Evolutionary conservation across 2,888 invertebrate species (phyloP), one percentile per base, ranked within the genome.

Genomic region (Melolontha melolontha): DNA sequence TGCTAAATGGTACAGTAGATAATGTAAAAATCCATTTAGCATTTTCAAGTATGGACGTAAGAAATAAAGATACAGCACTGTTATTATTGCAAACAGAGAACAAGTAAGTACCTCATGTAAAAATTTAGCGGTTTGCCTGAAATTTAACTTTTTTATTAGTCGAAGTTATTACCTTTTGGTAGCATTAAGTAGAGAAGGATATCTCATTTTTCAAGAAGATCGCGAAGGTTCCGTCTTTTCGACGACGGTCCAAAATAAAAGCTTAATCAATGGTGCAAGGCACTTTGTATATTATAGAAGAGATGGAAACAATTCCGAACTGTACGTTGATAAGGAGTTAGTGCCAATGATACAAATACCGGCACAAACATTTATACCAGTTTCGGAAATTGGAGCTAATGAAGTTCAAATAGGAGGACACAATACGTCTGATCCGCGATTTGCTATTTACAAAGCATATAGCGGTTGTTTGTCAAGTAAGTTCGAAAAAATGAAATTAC

Each of bases 391-490:
- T 51, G 90, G 92, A 7, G 89, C 91, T 12, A 93, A 93, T 79
- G 94, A 94, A 77, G 93, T 95, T 8, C 94, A 94, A 81, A 90
- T 96, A 63, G 95, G 95, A 10, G 95, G 95, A 22, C 88, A 95
- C 12, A 94, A 93, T 76, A 93, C 94, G 5, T 91, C 91, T 4
- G 94, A 95, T 80, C 91, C 92, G 2, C 87, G 94, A 72, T 90
- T 95, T 75, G 90, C 90, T 70, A 91, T 92, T 68, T 95, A 92
- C 79, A 94, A 92, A 79, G 92, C 93, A 74, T 96, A 95, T 82
- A 93, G 92, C 77, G 95, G 96, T 66, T 96, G 96, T 81, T 85
- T 96, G 71, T 95, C 95, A 71, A 96, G 95, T 95, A 84, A 89
- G 91, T 88, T 10, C 34, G 16, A 49, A 29, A 42, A 52, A 41